These are phyloP conservation scores for Cotesia glomerata DNA, from an alignment of 1,140 invertebrate genomes.

Conservation along the genomic window DNA sequence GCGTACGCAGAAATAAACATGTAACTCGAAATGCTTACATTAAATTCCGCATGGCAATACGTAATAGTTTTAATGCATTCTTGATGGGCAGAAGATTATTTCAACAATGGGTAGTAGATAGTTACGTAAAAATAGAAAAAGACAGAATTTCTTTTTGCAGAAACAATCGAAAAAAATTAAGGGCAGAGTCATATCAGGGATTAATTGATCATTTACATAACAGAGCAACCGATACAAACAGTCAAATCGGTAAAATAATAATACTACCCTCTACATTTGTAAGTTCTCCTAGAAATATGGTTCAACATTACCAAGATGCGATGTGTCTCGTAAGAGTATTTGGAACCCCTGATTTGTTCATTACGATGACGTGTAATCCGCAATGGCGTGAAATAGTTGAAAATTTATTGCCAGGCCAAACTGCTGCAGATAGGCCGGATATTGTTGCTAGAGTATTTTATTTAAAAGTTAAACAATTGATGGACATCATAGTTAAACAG, in stretches of 20 bases:
- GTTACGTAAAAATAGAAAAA: slow-evolving; percentile 25
- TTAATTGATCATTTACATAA: slow-evolving; percentile 12
- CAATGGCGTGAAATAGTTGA: slow-evolving; percentile 53
- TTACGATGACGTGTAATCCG: slow-evolving; percentile 6
- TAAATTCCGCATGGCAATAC: slow-evolving; percentile 14
- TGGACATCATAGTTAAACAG: slow-evolving; percentile 15
- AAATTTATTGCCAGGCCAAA: slow-evolving; percentile 47
- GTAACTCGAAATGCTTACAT: slow-evolving; percentile 14
- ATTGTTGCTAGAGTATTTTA: slow-evolving; percentile 24
- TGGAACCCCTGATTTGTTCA: slow-evolving; percentile 54
- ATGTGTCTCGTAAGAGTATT: slow-evolving; percentile 57
- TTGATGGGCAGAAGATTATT: slow-evolving; percentile 5
- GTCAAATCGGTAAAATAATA: slow-evolving; percentile 32
- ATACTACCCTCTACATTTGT: slow-evolving; percentile 51
- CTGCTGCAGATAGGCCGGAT: slow-evolving; percentile 48
- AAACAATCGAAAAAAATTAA: slow-evolving; percentile 8
- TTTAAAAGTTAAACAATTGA: slow-evolving; percentile 17
- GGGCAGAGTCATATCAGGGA: slow-evolving; percentile 8
- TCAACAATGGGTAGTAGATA: slow-evolving; percentile 23
- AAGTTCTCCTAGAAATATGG: slow-evolving; percentile 54
- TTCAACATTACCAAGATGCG: slow-evolving; percentile 54
- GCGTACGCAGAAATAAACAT: slow-evolving; percentile 2
- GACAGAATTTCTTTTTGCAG: slow-evolving; percentile 6
- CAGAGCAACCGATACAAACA: neutral
- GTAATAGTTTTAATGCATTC: slow-evolving; percentile 8